Evolutionary conservation across 2,113 vertebrate species (phyloP).

Genomic region (cat (Felis catus)): DNA sequence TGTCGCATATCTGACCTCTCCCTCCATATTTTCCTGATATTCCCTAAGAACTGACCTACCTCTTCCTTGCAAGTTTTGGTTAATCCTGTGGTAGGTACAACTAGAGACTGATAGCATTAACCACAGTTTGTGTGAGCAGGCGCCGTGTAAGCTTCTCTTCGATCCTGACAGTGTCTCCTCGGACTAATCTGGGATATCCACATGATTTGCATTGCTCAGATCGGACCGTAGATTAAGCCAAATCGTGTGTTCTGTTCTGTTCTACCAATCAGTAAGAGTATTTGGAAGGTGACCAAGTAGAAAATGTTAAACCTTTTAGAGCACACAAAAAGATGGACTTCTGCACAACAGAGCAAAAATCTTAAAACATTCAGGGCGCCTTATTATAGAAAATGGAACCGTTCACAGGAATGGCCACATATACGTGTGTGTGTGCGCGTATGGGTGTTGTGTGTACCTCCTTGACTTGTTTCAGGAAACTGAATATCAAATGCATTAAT

Average conservation of each 20-base stretch:
- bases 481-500: background rate
- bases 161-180: background rate
- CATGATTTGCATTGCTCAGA: background rate
- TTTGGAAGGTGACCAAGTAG: constrained; percentile 40
- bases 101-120: background rate
- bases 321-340: background rate
- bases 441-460: background rate
- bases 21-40: background rate
- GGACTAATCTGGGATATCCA: background rate
- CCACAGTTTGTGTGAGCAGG: background rate
- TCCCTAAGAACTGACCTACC: background rate
- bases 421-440: background rate
- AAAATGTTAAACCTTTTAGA: constrained; percentile 39
- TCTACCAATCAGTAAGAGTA: constrained; percentile 41
- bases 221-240: constrained; percentile 38
- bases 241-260: background rate
- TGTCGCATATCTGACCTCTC: background rate
- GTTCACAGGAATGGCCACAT: background rate
- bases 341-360: background rate
- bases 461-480: constrained; percentile 38
- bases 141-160: background rate
- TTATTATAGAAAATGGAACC: constrained; percentile 26
- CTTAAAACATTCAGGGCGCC: background rate
- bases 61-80: constrained; percentile 42
- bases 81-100: background rate